Evolutionary conservation across 2,888 invertebrate species (phyloP), one percentile per base, ranked within the genome.

Genomic region (Petrophora chlorosata): DNA sequence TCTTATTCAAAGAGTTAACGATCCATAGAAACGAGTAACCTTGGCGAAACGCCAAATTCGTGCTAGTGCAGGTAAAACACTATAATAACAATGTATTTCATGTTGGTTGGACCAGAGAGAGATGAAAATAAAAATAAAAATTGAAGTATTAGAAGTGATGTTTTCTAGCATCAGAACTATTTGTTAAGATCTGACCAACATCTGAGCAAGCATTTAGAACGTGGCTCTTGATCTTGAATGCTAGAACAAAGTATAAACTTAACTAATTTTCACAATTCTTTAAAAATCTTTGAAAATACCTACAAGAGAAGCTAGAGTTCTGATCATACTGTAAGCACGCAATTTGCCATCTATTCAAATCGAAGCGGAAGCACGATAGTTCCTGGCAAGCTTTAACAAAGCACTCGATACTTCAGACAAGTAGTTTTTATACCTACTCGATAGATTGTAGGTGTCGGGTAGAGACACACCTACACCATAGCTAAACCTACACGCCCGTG

Each of bases 21-120:
- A 80, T 72, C 70, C 68, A 74, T 76, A 79, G 70, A 82, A 74
- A 76, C 67, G 70, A 70, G 69, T 56, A 81, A 70, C 79, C 77
- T 82, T 84, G 83, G 84, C 74, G 43, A 48, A 40, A 62, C 53
- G 82, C 83, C 84, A 83, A 76, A 67, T 61, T 61, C 55, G 61
- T 65, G 61, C 59, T 57, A 56, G 67, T 76, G 65, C 77, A 79
- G 74, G 72, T 71, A 74, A 65, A 54, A 43, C 46, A 30, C 23
- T 32, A 3, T 17, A 34, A 22, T 35, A 36, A 19, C 41, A 29
- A 16, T 53, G 46, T 53, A 40, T 47, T 47, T 38, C 35, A 41
- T 35, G 22, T 26, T 29, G 34, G 36, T 35, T 25, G 26, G 32
- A 26, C 4, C 7, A 2, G n/a, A n/a, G n/a, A n/a, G n/a, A n/a